Conservation (phyloP, 1,140 invertebrate genomes). For the Trichonephila inaurata region DNA sequence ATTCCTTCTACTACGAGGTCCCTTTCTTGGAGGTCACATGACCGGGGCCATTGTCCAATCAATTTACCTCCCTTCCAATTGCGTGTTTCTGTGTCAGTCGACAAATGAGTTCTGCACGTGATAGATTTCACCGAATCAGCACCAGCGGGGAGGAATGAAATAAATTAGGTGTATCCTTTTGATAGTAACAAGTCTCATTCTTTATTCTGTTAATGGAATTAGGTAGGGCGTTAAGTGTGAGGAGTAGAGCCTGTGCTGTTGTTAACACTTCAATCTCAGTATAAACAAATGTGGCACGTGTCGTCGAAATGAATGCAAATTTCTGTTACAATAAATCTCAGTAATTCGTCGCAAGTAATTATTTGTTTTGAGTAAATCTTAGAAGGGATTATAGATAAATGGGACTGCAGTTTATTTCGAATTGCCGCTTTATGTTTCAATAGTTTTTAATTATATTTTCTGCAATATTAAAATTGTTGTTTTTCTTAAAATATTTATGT, state of each 20-base stretch:
- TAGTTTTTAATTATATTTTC: no score
- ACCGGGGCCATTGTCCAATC: background rate
- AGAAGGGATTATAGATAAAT: no score
- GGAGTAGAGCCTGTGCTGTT: background rate
- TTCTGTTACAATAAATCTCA: background rate
- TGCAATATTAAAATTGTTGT: no score
- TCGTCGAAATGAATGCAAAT: background rate
- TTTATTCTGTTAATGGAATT: slow-evolving; percentile 43
- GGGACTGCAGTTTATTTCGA: no score
- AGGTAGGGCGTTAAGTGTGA: background rate
- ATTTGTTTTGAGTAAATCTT: background rate
- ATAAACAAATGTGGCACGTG: background rate
- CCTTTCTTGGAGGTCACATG: slow-evolving; percentile 9
- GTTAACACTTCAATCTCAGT: background rate
- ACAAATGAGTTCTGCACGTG: slow-evolving; percentile 47
- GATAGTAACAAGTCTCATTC: slow-evolving; percentile 53
- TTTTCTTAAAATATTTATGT: no score
- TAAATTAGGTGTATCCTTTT: slow-evolving; percentile 45
- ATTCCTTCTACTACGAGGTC: background rate
- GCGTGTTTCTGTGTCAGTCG: slow-evolving; percentile 45
- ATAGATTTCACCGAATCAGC: slow-evolving; percentile 28
- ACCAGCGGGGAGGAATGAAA: background rate
- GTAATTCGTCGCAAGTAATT: background rate
- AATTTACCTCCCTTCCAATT: slow-evolving; percentile 11
- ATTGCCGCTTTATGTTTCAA: no score